Evolutionary conservation across 2,888 invertebrate species (phyloP).

Genomic region (Dryobota labecula): DNA sequence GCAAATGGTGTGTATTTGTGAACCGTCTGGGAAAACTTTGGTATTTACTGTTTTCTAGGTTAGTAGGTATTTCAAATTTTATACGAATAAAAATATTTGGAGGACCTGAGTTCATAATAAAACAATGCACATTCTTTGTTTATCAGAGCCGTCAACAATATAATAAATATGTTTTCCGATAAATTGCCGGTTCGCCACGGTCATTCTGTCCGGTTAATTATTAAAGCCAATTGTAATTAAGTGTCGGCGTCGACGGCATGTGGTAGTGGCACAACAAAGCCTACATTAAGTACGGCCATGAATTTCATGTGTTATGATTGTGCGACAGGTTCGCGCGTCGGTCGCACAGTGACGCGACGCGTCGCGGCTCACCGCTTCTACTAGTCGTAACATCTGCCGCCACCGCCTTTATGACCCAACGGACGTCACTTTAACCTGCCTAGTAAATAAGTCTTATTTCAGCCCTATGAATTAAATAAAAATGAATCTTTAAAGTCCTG

Average conservation of each 20-base stretch:
- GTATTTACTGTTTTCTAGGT: slow-evolving; percentile 26
- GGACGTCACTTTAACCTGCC: slow-evolving; percentile 47
- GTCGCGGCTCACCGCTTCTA: slow-evolving; percentile 48
- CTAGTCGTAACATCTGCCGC: slow-evolving; percentile 73
- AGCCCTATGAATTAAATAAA: slow-evolving; percentile 6
- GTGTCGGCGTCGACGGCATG: slow-evolving; percentile 67
- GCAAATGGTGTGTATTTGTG: slow-evolving; percentile 30
- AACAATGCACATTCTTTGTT: slow-evolving; percentile 25
- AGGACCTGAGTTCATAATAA: neutral
- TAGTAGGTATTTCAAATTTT: slow-evolving; percentile 12
- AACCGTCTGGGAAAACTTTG: slow-evolving; percentile 28
- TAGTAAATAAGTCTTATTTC: slow-evolving; percentile 24
- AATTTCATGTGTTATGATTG: slow-evolving; percentile 77
- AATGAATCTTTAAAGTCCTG: neutral
- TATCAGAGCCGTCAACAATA: slow-evolving; percentile 42
- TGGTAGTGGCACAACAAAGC: slow-evolving; percentile 72
- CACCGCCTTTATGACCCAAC: slow-evolving; percentile 45
- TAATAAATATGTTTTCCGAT: slow-evolving; percentile 77
- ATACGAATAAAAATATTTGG: slow-evolving; percentile 11
- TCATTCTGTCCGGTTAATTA: slow-evolving; percentile 72
- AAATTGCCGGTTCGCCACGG: slow-evolving; percentile 67
- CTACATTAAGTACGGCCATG: slow-evolving; percentile 70
- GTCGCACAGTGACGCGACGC: slow-evolving; percentile 33
- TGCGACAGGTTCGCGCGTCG: slow-evolving; percentile 41
- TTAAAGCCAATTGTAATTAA: slow-evolving; percentile 75